phyloP scores from a whole-genome alignment of 2,888 invertebrate species.

The Drosophila borealis region DNA sequence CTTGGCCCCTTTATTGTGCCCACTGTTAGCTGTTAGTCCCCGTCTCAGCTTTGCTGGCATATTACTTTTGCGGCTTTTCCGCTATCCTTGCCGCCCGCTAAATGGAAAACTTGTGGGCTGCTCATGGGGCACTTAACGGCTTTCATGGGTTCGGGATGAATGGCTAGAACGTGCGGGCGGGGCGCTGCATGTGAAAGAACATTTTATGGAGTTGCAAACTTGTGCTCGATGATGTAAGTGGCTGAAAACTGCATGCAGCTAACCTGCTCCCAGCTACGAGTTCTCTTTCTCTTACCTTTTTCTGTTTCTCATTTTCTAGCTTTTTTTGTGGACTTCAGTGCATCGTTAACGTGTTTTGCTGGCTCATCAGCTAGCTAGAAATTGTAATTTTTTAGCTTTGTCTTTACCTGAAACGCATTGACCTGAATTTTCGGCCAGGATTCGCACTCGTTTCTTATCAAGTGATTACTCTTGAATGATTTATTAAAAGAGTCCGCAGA shows the following conservation, averaged over 20 bases:
- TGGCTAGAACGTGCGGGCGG: constrained; percentile 36
- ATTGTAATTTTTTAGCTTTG: constrained; percentile 40
- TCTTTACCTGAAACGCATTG: constrained; percentile 45
- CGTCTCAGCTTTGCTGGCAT: constrained; percentile 35
- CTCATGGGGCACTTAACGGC: constrained; percentile 67
- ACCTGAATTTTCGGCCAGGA: constrained; percentile 52
- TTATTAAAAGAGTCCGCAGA: constrained; percentile 10
- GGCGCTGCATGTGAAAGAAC: constrained; percentile 39
- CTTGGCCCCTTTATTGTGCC: constrained; percentile 4
- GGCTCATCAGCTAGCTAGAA: constrained; percentile 33
- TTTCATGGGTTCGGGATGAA: constrained; percentile 61
- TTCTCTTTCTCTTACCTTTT: too few relatives aligned
- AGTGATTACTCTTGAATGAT: constrained; percentile 15
- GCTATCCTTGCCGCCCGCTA: constrained; percentile 32
- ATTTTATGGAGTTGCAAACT: constrained; percentile 72
- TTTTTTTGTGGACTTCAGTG: constrained; percentile 37
- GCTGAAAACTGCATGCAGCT: constrained; percentile 54
- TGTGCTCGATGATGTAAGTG: constrained; percentile 73
- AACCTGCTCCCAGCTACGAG: background rate
- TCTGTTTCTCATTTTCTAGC: background rate
- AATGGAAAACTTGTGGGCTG: constrained; percentile 64
- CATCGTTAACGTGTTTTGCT: constrained; percentile 57
- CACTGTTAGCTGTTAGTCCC: background rate
- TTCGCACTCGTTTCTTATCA: constrained; percentile 22
- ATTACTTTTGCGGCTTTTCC: constrained; percentile 62